Conservation (phyloP, 2,888 invertebrate genomes). For the Rapana venosa region DNA sequence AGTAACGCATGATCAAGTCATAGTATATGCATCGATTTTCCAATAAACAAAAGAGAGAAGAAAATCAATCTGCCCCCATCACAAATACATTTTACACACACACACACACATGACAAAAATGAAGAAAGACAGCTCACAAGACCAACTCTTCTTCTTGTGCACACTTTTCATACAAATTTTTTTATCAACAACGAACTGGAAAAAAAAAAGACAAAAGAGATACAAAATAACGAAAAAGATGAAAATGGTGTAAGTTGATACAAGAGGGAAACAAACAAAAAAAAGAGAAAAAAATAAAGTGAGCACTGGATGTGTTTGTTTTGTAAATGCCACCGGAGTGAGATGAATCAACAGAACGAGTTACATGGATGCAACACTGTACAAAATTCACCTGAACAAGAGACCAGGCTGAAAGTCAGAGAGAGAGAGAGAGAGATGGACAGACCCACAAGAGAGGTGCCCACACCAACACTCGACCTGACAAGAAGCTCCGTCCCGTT, state of each 20-base stretch:
- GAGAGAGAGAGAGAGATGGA: not conserved
- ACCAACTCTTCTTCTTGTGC: not conserved
- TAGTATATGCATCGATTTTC: not conserved
- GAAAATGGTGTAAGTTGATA: not conserved
- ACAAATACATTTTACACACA: too few species aligned
- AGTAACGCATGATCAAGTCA: not conserved
- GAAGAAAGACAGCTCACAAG: slow-evolving; percentile 10
- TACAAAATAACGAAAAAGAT: not conserved
- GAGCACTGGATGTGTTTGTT: slow-evolving; percentile 13
- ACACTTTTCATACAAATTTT: not conserved
- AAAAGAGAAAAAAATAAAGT: not conserved
- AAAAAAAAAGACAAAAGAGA: not conserved
- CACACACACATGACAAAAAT: not conserved
- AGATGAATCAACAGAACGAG: not conserved
- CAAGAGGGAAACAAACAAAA: not conserved
- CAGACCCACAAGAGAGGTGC: too few species aligned
- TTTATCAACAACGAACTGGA: too few species aligned
- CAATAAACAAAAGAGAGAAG: not conserved
- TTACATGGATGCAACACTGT: slow-evolving; percentile 5
- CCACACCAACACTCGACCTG: too few species aligned
- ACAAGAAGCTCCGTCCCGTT: too few species aligned
- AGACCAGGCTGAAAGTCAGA: not conserved
- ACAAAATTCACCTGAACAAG: not conserved
- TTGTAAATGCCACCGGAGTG: slow-evolving; percentile 5
- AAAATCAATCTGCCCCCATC: too few species aligned